phyloP scores from a whole-genome alignment of 2,797 vertebrate genomes.

The Meriones psammophilus region DNA sequence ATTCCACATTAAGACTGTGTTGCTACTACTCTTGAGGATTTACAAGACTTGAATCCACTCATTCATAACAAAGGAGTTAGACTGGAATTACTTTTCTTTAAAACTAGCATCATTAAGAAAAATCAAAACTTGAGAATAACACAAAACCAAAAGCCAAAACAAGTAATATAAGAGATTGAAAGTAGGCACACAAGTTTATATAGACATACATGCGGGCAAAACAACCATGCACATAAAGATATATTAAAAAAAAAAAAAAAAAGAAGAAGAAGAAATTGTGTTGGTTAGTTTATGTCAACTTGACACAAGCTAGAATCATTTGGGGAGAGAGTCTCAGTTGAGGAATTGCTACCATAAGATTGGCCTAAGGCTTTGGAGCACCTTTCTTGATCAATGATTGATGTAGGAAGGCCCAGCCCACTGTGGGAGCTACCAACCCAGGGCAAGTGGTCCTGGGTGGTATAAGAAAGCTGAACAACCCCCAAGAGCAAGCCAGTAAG shows the following conservation, averaged over 20 bases:
- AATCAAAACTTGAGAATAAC: not conserved
- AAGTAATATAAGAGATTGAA: not conserved
- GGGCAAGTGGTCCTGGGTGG: not conserved
- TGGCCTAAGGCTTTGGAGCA: not conserved
- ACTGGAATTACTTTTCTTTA: slow-evolving; percentile 32
- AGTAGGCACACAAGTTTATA: not conserved
- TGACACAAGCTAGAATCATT: not conserved
- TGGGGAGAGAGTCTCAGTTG: not conserved
- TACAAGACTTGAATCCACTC: slow-evolving; percentile 31
- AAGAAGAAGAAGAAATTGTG: not conserved
- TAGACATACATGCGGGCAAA: not conserved
- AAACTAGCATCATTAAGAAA: not conserved
- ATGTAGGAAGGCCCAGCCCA: not conserved
- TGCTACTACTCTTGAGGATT: not conserved
- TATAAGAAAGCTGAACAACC: not conserved
- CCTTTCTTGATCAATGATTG: not conserved
- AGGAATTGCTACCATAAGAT: not conserved
- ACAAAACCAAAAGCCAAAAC: not conserved
- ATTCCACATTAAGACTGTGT: not conserved
- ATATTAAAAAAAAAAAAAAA: not conserved
- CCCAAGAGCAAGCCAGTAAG: not conserved
- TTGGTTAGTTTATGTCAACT: not conserved
- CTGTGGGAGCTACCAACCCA: not conserved
- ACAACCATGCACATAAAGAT: not conserved
- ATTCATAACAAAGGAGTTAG: not conserved